Evolutionary conservation across 2,888 invertebrate genomes (phyloP).

Genomic region (Aquatica leii): DNA sequence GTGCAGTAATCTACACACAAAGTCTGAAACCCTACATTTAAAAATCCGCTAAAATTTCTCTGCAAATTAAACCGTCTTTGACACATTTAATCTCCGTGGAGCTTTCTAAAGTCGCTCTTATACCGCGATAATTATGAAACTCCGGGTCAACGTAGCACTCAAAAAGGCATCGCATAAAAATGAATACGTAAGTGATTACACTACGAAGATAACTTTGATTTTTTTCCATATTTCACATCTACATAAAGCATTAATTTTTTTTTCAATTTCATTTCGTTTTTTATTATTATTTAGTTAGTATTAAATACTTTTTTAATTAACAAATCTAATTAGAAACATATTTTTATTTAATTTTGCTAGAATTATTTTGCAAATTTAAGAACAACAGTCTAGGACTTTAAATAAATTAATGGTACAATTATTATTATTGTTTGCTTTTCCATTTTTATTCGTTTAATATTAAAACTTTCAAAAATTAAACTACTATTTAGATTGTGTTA

Average conservation of each 20-base stretch:
- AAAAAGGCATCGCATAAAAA: slow-evolving; percentile 33
- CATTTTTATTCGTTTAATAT: too few species aligned
- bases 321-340: too few species aligned
- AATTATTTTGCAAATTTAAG: too few species aligned
- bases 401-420: too few species aligned
- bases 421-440: too few species aligned
- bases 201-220: slow-evolving; percentile 41
- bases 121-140: slow-evolving; percentile 28
- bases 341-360: too few species aligned
- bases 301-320: too few species aligned
- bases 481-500: too few species aligned
- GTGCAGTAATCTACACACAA: slow-evolving; percentile 52
- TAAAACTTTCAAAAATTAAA: too few species aligned
- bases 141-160: slow-evolving; percentile 31
- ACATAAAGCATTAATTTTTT: not conserved
- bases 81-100: slow-evolving; percentile 58
- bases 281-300: too few species aligned
- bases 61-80: slow-evolving; percentile 62
- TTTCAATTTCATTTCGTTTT: not conserved
- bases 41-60: slow-evolving; percentile 61
- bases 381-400: too few species aligned
- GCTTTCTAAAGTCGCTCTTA: slow-evolving; percentile 30
- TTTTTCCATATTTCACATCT: slow-evolving; percentile 3
- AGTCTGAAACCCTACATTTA: slow-evolving; percentile 58
- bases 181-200: slow-evolving; percentile 50